Base-by-base conservation (phyloP, 2,797 vertebrate species). In the Botia almorhae region DNA sequence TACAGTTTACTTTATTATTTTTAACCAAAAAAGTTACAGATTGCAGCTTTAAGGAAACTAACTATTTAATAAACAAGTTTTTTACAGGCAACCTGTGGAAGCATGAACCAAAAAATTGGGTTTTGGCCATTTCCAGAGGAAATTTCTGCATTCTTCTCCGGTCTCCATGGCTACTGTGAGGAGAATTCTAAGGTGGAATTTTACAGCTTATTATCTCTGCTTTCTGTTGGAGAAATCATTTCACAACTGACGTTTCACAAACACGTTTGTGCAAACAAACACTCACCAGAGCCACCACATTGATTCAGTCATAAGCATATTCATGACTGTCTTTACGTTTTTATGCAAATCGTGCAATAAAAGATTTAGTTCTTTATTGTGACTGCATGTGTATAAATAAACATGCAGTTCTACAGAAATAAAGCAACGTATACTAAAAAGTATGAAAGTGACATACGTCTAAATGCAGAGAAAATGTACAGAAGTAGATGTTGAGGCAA, bases 131-230 rank as follows among this genome's bases (percentile, higher is more conserved):
- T 58, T 58, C 12, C 43, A 70, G 71, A 69, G 64, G 39, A 53
- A 58, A 79, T 78, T 69, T 82, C 83, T 69, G 68, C 56, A 84
- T 84, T 81, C 81, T 76, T 23, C 43, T 83, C 75, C 69, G 61
- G 79, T 85, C 82, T 73, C 82, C 82, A 85, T 85, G 82, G 80
- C 82, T 85, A 83, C 81, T 46, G 76, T 64, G 53, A 68, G 51
- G 65, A 85, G 53, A 74, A 72, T 56, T 81, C 78, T 16, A 39
- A 46, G 69, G 81, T 55, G 79, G 81, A 17, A 82, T 64, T 78
- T 81, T 51, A 79, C 72, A 72, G 70, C 76, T 80, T 86, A 84
- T 79, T 68, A 79, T 69, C 61, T 64, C 71, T 80, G 73, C 73
- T 78, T 78, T 67, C 81, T 60, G 82, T 69, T 69, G 58, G 33